Evolutionary conservation across 1,140 invertebrate genomes (phyloP), one percentile per base, ranked within the genome.

Genomic region (Anastrepha obliqua): DNA sequence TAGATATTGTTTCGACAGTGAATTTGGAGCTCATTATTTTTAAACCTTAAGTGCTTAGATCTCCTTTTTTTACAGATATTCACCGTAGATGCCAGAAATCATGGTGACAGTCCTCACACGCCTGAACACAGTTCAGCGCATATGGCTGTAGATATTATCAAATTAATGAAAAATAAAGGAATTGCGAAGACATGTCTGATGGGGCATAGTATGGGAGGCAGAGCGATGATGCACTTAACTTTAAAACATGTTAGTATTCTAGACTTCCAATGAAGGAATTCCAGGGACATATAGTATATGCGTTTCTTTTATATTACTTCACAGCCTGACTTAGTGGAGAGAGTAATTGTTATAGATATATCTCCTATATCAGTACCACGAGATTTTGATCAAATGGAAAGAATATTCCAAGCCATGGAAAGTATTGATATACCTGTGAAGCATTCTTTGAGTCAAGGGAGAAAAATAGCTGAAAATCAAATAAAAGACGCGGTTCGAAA

Each of bases 191-290:
- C 95, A 20, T 94, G 95, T 88, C 90, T 98, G 6, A 93, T 99
- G 88, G 98, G 98, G 0, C 98, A 99, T 90, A 98, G 97, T 88
- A 98, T 99, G 97, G 98, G 98, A 20, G 98, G 98, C 17, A 95
- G 97, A 87, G 94, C 96, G 2, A 96, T 96, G 70, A 98, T 99
- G 97, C 94, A 94, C 47, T 94, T 96, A 47, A 96, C 97, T 60
- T 92, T 98, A 17, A 94, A 93, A 90, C 94, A 96, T 93, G 94
- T 94, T 91, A 92, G 93, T 89, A 86, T 47, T 81, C 85, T n/a
- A 42, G 15, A 51, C 11, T 15, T 70, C 70, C 44, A 7, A 86
- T n/a, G 55, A 0, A 85, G 29, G 29, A 55, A 17, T 78, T 59
- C 44, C 67, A 55, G 20, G 17, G 86, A 67, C 20, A 51, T 55